Evolutionary conservation across 2,113 vertebrate species (phyloP), one percentile per base, ranked within the genome.

Genomic region (Siphamia tubifer): DNA sequence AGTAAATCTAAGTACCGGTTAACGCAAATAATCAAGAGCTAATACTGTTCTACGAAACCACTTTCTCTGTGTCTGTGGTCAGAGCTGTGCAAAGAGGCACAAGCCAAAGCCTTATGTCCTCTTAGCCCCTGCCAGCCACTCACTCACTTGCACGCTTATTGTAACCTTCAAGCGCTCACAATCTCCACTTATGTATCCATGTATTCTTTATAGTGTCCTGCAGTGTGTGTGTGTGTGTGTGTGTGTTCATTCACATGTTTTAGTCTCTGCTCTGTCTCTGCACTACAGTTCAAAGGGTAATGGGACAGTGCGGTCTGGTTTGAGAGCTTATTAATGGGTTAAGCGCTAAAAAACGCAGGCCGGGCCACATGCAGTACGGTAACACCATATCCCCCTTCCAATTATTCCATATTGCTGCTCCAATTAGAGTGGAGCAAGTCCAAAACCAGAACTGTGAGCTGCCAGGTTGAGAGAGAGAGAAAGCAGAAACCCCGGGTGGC

Each of bases 1-100:
- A 86, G 85, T 91, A 90, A 90, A 91, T 92, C 87, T 91, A 84
- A 89, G 82, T 78, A 81, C 79, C 71, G 71, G 74, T 90, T 90
- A 89, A 87, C 79, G 60, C 80, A 88, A 88, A 90, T 85, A 87
- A 89, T 89, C 72, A 82, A 85, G 79, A 80, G 68, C 84, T 90
- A 89, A 91, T 89, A 82, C 79, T 66, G 74, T 83, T 75, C 49
- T 64, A 85, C 80, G 34, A 75, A 90, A 91, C 80, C 77, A 74
- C 82, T 87, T 76, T 83, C 77, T 87, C 66, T 77, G 66, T 81
- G 83, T 84, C 79, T 90, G 87, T 86, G 87, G 81, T 88, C 71
- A 71, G 62, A 79, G 73, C 69, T 79, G 65, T 68, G 69, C 77
- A 82, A 89, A 87, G 65, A 84, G 60, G 63, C 35, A 65, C 36